Conservation (phyloP, 1,140 invertebrate genomes). For the Leucophenga varia region DNA sequence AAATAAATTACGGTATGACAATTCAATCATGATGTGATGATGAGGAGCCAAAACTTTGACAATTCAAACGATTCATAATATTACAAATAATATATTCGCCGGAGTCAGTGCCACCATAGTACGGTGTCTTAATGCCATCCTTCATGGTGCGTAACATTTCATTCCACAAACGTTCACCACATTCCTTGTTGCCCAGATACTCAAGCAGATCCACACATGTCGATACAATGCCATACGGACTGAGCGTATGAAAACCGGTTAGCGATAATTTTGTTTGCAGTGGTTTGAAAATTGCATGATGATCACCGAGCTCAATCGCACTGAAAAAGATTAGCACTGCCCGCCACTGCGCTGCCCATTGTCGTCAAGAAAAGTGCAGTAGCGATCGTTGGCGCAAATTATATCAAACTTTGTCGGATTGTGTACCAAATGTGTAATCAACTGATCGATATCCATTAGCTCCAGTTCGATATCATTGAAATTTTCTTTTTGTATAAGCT, state of each 20-base stretch:
- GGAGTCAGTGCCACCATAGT: constrained; percentile 34
- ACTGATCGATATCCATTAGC: constrained; percentile 25
- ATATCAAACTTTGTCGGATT: constrained; percentile 32
- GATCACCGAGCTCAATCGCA: constrained; percentile 28
- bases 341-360: constrained; percentile 35
- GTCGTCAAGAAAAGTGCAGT: constrained; percentile 41
- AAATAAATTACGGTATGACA: no score
- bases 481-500: constrained; percentile 5
- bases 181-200: constrained; percentile 23
- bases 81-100: constrained; percentile 42
- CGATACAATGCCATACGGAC: constrained; percentile 43
- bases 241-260: constrained; percentile 31
- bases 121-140: constrained; percentile 29
- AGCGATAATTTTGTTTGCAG: constrained; percentile 42
- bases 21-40: no score
- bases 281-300: constrained; percentile 44
- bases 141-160: constrained; percentile 37
- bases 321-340: constrained; percentile 43
- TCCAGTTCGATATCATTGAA: constrained; percentile 26
- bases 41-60: constrained; percentile 17
- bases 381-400: constrained; percentile 39
- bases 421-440: constrained; percentile 20
- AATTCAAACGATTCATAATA: constrained; percentile 33
- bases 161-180: constrained; percentile 18
- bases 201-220: constrained; percentile 36